Conservation (phyloP, 1,140 invertebrate species). For the Araneus ventricosus region DNA sequence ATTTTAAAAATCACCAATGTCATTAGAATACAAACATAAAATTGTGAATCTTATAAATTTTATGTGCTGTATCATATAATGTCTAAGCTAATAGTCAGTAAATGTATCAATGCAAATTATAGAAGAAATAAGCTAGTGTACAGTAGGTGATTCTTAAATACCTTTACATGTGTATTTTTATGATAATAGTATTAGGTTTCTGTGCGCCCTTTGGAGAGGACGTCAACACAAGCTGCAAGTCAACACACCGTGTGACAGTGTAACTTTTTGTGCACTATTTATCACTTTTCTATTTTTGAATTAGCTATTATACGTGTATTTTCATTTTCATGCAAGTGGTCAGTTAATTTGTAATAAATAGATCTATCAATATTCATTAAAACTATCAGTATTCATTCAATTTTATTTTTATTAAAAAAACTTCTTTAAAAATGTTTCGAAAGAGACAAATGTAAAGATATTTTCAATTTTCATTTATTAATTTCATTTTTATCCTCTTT, state of each 20-base stretch:
- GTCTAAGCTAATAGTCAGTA: background rate
- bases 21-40: too few relatives aligned
- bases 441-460: background rate
- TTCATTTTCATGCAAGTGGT: constrained; percentile 52
- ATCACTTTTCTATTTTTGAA: constrained; percentile 63
- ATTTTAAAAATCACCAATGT: too few relatives aligned
- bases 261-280: constrained; percentile 74
- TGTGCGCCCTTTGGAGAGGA: constrained; percentile 73
- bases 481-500: too few relatives aligned
- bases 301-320: constrained; percentile 41
- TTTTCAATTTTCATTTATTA: too few relatives aligned
- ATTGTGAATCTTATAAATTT: background rate
- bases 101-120: constrained; percentile 30
- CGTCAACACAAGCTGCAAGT: constrained; percentile 55
- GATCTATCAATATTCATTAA: background rate
- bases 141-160: constrained; percentile 66
- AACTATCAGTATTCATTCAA: background rate
- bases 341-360: constrained; percentile 52
- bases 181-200: constrained; percentile 75
- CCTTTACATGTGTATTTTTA: constrained; percentile 74
- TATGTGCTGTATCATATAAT: constrained; percentile 51
- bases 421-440: background rate
- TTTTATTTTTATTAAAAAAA: too few relatives aligned
- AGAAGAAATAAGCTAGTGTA: constrained; percentile 53
- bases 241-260: constrained; percentile 73